These are phyloP conservation scores for Rhaphigaster nebulosa DNA, from an alignment of 2,888 invertebrate species.

Conservation along the genomic window DNA sequence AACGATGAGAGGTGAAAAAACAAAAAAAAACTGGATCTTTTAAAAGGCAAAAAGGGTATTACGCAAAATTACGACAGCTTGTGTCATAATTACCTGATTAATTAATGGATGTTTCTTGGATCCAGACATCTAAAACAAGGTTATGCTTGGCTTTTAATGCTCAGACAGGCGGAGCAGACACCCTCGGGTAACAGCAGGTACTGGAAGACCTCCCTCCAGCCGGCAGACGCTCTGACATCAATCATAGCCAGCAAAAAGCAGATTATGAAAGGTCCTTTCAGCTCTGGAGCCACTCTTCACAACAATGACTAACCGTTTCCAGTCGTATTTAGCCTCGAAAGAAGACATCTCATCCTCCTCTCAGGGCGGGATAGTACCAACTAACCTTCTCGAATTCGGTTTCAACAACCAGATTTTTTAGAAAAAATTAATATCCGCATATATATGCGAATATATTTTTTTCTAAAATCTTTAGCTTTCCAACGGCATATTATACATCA, in stretches of 20 bases:
- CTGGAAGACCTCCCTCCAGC: background rate
- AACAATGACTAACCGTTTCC: constrained; percentile 14
- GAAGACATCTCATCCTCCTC: background rate
- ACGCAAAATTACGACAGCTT: background rate
- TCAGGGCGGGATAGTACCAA: no score
- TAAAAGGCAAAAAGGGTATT: background rate
- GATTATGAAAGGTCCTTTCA: constrained; percentile 16
- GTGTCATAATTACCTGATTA: background rate
- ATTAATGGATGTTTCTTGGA: background rate
- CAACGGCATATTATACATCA: no score
- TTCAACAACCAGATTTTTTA: no score
- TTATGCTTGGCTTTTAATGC: background rate
- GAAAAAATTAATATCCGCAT: no score
- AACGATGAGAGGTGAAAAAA: background rate
- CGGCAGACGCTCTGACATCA: background rate
- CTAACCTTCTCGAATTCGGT: background rate
- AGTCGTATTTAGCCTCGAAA: background rate
- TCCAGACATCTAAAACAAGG: background rate
- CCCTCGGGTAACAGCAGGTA: background rate
- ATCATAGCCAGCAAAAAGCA: constrained; percentile 30
- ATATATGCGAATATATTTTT: no score
- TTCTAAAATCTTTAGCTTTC: no score
- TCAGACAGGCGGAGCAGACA: background rate
- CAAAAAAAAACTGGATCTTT: background rate
- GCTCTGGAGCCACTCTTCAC: constrained; percentile 11